phyloP scores from a whole-genome alignment of 2,888 invertebrate genomes.

The Calameuta pallipes region DNA sequence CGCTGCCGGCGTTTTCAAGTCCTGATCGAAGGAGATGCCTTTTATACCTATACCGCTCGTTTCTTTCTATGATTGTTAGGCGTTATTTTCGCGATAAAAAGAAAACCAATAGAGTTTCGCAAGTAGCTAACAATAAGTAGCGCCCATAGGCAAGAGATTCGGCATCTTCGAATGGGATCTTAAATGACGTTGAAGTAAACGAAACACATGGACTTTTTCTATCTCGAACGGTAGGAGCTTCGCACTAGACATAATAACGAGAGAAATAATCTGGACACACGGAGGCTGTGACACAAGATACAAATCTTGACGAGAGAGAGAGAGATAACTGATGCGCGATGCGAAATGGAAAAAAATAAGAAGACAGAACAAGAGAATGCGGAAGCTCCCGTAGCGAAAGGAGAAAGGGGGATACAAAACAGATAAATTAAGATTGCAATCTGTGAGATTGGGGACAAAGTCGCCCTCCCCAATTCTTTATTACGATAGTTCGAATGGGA shows the following conservation, averaged over 20 bases:
- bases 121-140: background rate
- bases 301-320: background rate
- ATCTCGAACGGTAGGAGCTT: background rate
- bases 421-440: constrained; percentile 41
- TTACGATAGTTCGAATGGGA: constrained; percentile 47
- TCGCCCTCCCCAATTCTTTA: constrained; percentile 39
- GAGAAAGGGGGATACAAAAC: constrained; percentile 36
- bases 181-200: background rate
- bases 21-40: background rate
- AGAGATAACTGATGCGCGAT: constrained; percentile 11
- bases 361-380: constrained; percentile 8
- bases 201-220: background rate
- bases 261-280: background rate
- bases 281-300: background rate
- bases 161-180: background rate
- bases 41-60: background rate
- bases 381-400: background rate
- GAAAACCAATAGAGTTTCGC: background rate
- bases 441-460: constrained; percentile 38
- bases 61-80: background rate
- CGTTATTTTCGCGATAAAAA: background rate
- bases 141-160: background rate
- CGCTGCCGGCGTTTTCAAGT: background rate
- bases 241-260: background rate
- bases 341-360: constrained; percentile 14